Evolutionary conservation across 1,140 invertebrate genomes (phyloP), one percentile per base, ranked within the genome.

Genomic region (Pantala flavescens): DNA sequence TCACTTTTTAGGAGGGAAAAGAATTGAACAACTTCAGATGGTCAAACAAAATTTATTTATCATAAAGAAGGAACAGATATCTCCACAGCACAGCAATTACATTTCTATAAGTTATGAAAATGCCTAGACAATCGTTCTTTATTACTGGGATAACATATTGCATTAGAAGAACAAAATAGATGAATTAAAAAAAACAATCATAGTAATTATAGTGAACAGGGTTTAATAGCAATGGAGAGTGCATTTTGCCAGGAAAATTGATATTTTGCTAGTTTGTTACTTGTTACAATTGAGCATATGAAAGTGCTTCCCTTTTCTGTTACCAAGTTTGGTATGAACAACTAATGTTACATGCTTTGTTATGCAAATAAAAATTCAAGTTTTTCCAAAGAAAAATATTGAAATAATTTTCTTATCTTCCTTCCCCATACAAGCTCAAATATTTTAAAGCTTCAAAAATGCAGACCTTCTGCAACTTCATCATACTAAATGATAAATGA

Each of bases 331-430:
- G 7, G 71, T 71, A 21, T 75, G 24, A 10, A 23, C 11, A 21
- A 74, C 23, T 11, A 73, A 28, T 36, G 73, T 74, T 19, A 70
- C 28, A 19, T 71, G 36, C 12, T 70, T 72, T 10, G 63, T 63
- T 71, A 72, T 73, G 55, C 74, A 72, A 71, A 71, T 74, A 76
- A 24, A 76, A 23, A 36, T 71, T 76, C 70, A 70, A 23, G 63
- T 75, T 76, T 16, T 73, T 71, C 43, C 75, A 76, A 43, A 77
- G 71, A 73, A 42, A 76, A 0, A 21, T 70, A 72, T 71, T 55
- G 21, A 76, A 70, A 14, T 73, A 42, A 16, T 75, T 71, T 21
- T 63, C 63, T 74, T 75, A 77, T 21, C 49, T 19, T 63, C 49
- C n/a, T 63, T 36, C 28, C 28, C 28, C 9, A 36, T 5, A 36